Evolutionary conservation across 2,113 vertebrate species (phyloP), one percentile per base, ranked within the genome.

Genomic region (Sinocyclocheilus anophthalmus): DNA sequence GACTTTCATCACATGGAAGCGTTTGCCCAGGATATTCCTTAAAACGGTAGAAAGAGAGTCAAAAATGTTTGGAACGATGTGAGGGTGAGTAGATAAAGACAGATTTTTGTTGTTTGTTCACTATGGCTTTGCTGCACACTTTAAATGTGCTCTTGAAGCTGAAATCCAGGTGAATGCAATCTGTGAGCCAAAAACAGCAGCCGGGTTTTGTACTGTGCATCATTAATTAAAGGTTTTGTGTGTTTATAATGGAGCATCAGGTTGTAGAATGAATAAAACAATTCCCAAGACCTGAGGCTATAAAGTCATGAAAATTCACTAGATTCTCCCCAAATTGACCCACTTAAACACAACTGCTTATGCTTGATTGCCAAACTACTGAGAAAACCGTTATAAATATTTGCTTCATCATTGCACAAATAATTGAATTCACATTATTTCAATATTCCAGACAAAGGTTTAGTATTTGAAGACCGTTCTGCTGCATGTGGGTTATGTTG

Each of bases 161-260:
- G 22, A 48, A 22, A 24, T 75, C 39, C 37, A 75, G 39, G 12
- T 75, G 11, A 75, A 75, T 75, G 4, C 39, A n/a, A 45, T 39
- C 39, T 24, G 22, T 76, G 42, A n/a, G 42, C 42, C 14, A 70
- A 70, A 37, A 70, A 16, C 14, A 33, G 30, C 67, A 33, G 7
- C 67, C 13, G 13, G 14, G 20, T 18, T 61, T 33, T 14, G 24
- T 26, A 26, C 61, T 26, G 24, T 26, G 24, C 63, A 26, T 48
- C n/a, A 16, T 26, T 76, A 48, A 76, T 80, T 80, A 24, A 42
- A 42, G 1, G 9, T 16, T n/a, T 7, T 5, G 18, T 42, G 50
- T 24, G 22, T 80, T 61, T 80, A 24, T 80, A 63, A 80, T 24
- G 22, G 77, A n/a, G 33, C 33, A 39, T 79, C 33, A 75, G 6